Percentiles rank a stretch among this genome's conserved stretches.
These are phyloP conservation scores for Andricus grossulariae DNA, from an alignment of 1,140 invertebrate species.

Conservation along the genomic window DNA sequence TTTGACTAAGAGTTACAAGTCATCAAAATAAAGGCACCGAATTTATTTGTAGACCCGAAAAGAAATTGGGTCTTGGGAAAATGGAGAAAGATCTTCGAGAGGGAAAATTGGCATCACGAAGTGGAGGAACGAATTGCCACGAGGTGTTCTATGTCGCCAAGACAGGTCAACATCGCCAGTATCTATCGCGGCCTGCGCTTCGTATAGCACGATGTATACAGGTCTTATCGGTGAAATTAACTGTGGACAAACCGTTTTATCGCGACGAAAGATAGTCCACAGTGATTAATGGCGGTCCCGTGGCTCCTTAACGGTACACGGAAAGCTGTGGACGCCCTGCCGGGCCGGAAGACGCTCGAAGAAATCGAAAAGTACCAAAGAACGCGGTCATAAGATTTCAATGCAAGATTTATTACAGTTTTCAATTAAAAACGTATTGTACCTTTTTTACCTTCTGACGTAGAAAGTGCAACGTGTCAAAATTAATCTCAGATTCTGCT, in stretches of 20 bases:
- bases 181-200: slow-evolving; percentile 35
- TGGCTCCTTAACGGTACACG: slow-evolving; percentile 44
- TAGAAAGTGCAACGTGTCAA: slow-evolving; percentile 24
- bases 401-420: slow-evolving; percentile 30
- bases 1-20: too few relatives aligned
- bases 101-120: neutral
- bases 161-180: slow-evolving; percentile 28
- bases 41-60: too few relatives aligned
- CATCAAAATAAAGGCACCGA: too few relatives aligned
- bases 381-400: slow-evolving; percentile 32
- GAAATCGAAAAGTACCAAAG: slow-evolving; percentile 42
- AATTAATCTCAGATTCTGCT: slow-evolving; percentile 2
- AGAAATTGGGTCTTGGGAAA: too few relatives aligned
- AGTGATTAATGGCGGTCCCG: slow-evolving; percentile 49
- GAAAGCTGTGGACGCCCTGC: slow-evolving; percentile 32
- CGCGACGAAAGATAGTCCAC: slow-evolving; percentile 46
- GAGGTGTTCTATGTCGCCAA: slow-evolving; percentile 16
- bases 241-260: slow-evolving; percentile 54
- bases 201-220: slow-evolving; percentile 36
- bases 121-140: neutral
- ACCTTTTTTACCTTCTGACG: neutral
- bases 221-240: slow-evolving; percentile 52
- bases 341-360: slow-evolving; percentile 33
- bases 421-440: slow-evolving; percentile 29
- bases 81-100: neutral